Conservation (phyloP, 2,888 invertebrate genomes). For the Drosophila glabriapex region DNA sequence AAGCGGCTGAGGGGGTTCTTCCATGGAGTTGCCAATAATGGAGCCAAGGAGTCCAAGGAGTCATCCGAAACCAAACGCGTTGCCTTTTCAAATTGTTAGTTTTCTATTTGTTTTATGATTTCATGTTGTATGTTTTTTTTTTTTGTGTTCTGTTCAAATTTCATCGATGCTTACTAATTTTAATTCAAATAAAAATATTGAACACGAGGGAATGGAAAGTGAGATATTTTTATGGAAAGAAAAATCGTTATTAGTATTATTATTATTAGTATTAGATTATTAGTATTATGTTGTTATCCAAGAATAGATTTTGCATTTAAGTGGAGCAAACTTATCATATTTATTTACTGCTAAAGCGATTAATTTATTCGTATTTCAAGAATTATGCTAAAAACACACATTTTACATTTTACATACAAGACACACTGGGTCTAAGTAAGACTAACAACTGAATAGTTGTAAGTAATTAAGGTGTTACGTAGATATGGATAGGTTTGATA, state of each 20-base stretch:
- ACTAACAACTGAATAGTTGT: constrained; percentile 35
- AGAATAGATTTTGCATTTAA: not conserved
- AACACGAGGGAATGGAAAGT: not conserved
- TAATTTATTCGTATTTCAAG: constrained; percentile 68
- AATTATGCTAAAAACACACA: constrained; percentile 70
- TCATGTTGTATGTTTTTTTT: constrained; percentile 6
- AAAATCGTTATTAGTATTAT: too few species aligned
- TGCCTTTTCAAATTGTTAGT: constrained; percentile 11
- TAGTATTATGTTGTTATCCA: too few species aligned
- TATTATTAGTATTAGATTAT: too few species aligned
- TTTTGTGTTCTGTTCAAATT: constrained; percentile 8
- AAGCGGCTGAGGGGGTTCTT: constrained; percentile 53
- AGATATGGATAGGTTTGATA: constrained; percentile 86
- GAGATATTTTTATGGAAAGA: not conserved
- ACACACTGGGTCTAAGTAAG: constrained; percentile 33
- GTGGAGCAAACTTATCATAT: not conserved
- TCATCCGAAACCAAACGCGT: not conserved
- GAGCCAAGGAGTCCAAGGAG: not conserved
- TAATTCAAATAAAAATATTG: constrained; percentile 15
- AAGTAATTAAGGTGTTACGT: constrained; percentile 65
- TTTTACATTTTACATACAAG: constrained; percentile 56
- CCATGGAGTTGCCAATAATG: not conserved
- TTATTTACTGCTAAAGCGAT: constrained; percentile 54
- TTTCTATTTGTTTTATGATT: constrained; percentile 8
- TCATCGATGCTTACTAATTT: not conserved